Conservation (phyloP, 1,140 invertebrate species). For the Drosophila nebulosa region DNA sequence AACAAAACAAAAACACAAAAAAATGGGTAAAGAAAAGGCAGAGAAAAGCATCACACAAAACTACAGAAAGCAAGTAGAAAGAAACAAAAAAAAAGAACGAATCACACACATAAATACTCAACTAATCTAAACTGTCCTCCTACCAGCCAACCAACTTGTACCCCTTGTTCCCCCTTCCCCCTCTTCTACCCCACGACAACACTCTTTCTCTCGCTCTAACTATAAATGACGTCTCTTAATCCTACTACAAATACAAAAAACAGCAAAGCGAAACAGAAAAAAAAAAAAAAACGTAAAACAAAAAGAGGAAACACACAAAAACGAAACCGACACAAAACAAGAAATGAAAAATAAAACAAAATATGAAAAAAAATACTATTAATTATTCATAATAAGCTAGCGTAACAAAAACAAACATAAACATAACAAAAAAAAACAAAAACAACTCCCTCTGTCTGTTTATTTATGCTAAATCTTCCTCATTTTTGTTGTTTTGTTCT, state of each 20-base stretch:
- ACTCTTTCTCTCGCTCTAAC: conserved; percentile 63
- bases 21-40: conserved; percentile 1
- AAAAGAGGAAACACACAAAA: conserved; percentile 19
- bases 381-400: conserved; percentile 76
- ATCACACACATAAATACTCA: conserved; percentile 20
- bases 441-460: conserved; percentile 29
- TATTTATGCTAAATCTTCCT: conserved; percentile 56
- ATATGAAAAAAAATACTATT: conserved; percentile 36
- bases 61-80: not conserved
- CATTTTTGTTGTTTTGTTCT: conserved; percentile 74
- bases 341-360: conserved; percentile 18
- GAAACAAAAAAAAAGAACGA: conserved; percentile 6
- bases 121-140: conserved; percentile 2
- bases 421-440: conserved; percentile 9
- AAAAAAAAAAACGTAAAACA: conserved; percentile 21
- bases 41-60: not conserved
- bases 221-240: conserved; percentile 73
- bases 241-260: conserved; percentile 64
- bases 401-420: conserved; percentile 5
- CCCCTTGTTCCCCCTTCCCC: not conserved
- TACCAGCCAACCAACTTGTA: not conserved
- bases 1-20: conserved; percentile 12
- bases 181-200: not conserved
- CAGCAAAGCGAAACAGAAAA: conserved; percentile 31
- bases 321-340: conserved; percentile 32